Evolutionary conservation across 2,888 invertebrate genomes (phyloP).

Genomic region (Agonopterix alstromeriana): DNA sequence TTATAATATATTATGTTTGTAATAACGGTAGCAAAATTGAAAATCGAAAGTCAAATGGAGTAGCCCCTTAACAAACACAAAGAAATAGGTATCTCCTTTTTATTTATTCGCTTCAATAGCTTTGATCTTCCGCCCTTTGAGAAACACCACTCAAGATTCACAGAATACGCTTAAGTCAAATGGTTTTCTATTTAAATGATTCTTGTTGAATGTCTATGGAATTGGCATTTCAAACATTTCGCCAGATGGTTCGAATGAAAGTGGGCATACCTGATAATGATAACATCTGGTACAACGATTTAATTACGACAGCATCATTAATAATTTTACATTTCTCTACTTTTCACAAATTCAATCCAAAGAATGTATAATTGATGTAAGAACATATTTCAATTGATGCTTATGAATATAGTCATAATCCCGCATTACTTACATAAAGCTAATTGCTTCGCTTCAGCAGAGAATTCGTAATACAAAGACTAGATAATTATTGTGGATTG

Average conservation of each 20-base stretch:
- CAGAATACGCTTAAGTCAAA: constrained; percentile 39
- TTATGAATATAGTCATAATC: too few relatives aligned
- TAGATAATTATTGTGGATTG: too few relatives aligned
- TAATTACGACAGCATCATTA: too few relatives aligned
- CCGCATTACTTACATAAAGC: too few relatives aligned
- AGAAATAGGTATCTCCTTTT: constrained; percentile 33
- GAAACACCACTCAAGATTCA: constrained; percentile 40
- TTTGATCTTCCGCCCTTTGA: constrained; percentile 51
- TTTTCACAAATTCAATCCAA: too few relatives aligned
- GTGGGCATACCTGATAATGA: too few relatives aligned
- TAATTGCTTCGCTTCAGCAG: too few relatives aligned
- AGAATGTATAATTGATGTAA: too few relatives aligned
- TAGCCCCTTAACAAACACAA: constrained; percentile 29
- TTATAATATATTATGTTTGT: constrained; percentile 9
- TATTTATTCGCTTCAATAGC: constrained; percentile 47
- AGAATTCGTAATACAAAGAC: too few relatives aligned
- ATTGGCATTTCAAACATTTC: constrained; percentile 8
- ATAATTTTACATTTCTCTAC: too few relatives aligned
- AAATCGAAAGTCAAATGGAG: constrained; percentile 24
- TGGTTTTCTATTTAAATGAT: constrained; percentile 30
- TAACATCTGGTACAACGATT: too few relatives aligned
- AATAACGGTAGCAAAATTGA: constrained; percentile 21
- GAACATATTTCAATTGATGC: too few relatives aligned
- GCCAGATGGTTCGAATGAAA: not conserved
- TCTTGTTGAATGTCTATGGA: constrained; percentile 23